These are phyloP conservation scores for Boloria selene DNA, from an alignment of 2,888 invertebrate genomes.

Conservation along the genomic window DNA sequence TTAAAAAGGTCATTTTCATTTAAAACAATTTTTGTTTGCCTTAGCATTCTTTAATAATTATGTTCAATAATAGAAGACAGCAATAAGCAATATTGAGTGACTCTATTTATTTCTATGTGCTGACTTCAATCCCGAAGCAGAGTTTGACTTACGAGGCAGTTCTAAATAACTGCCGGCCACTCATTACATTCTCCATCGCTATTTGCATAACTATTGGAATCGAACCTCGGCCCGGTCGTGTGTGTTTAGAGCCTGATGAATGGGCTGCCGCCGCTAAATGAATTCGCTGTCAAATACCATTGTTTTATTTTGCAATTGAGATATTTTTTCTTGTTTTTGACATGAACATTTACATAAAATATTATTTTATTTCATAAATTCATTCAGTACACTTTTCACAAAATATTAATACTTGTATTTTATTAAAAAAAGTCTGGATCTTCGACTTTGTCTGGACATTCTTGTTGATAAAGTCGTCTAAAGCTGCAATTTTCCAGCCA, in stretches of 20 bases:
- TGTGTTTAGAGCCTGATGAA: constrained; percentile 78
- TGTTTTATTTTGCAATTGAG: constrained; percentile 51
- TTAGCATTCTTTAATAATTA: neutral
- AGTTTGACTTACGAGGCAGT: constrained; percentile 78
- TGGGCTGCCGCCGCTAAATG: constrained; percentile 69
- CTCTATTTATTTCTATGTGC: constrained; percentile 50
- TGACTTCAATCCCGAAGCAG: constrained; percentile 65
- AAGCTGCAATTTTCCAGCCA: no score
- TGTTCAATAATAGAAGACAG: neutral
- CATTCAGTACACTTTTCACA: neutral
- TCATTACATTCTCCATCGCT: constrained; percentile 76
- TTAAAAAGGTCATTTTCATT: no score
- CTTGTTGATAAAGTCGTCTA: no score
- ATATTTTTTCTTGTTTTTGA: constrained; percentile 32
- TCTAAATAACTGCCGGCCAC: constrained; percentile 80
- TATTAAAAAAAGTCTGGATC: no score
- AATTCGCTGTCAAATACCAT: constrained; percentile 55
- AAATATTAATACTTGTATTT: no score
- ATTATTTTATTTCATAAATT: neutral
- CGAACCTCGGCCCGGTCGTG: constrained; percentile 66
- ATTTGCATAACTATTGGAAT: constrained; percentile 83
- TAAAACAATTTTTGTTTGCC: no score
- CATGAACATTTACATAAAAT: constrained; percentile 23
- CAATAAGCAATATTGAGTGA: neutral
- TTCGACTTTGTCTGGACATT: no score